These are phyloP conservation scores for Resseliella maxima DNA, from an alignment of 2,888 invertebrate species.

Conservation along the genomic window DNA sequence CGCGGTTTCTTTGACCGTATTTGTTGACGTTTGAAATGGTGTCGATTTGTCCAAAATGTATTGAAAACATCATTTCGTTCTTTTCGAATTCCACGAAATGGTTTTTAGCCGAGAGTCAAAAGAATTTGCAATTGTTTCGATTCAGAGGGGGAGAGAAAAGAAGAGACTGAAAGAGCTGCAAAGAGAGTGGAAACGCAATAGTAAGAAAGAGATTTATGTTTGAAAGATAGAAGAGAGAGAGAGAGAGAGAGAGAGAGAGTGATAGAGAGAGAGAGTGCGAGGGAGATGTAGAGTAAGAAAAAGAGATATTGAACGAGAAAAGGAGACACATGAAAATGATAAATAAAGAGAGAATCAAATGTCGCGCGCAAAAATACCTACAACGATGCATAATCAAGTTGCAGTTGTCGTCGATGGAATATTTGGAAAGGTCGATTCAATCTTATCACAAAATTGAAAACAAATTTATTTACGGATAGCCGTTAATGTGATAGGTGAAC, in stretches of 20 bases:
- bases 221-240: no score
- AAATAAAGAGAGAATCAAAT: background rate
- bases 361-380: slow-evolving; percentile 28
- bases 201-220: no score
- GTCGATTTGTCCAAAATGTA: background rate
- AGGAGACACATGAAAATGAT: background rate
- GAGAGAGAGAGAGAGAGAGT: no score
- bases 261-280: no score
- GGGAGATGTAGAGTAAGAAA: no score
- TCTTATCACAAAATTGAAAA: slow-evolving; percentile 53
- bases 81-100: background rate
- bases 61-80: background rate
- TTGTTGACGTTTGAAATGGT: background rate
- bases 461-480: slow-evolving; percentile 49
- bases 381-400: slow-evolving; percentile 38
- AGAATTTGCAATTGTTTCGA: no score
- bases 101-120: background rate
- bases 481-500: slow-evolving; percentile 53
- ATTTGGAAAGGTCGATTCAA: slow-evolving; percentile 24
- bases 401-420: background rate
- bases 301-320: no score
- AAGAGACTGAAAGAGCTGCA: no score
- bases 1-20: no score
- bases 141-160: no score
- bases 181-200: no score